Evolutionary conservation across 2,888 invertebrate genomes (phyloP).

Genomic region (Scaptodrosophila latifasciaeformis): DNA sequence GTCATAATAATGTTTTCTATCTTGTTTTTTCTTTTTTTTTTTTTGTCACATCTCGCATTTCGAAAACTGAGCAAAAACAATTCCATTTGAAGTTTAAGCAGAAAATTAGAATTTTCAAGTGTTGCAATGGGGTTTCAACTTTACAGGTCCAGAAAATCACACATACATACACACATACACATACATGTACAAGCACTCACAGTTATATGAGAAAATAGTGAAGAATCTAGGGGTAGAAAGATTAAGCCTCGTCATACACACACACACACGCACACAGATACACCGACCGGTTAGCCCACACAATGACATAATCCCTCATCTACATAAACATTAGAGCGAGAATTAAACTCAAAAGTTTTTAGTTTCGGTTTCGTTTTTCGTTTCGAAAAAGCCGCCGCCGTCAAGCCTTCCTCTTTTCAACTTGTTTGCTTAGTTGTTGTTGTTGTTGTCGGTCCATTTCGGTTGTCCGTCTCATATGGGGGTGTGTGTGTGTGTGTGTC

Average conservation of each 20-base stretch:
- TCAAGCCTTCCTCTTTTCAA: neutral
- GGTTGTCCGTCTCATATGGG: too few relatives aligned
- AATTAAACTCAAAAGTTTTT: constrained; percentile 71
- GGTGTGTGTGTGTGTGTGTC: constrained; percentile 25
- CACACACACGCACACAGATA: neutral
- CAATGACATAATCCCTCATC: constrained; percentile 71
- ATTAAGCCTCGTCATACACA: too few relatives aligned
- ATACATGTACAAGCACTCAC: too few relatives aligned
- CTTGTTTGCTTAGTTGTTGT: too few relatives aligned
- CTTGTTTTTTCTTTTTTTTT: neutral
- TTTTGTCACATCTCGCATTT: too few relatives aligned
- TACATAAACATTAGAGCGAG: constrained; percentile 68
- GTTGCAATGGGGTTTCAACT: constrained; percentile 51
- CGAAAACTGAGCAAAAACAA: constrained; percentile 52
- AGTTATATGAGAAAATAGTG: too few relatives aligned
- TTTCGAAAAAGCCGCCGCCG: constrained; percentile 3
- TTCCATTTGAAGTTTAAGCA: constrained; percentile 62
- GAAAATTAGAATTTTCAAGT: constrained; percentile 68
- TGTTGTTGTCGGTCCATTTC: too few relatives aligned
- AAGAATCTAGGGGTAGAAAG: neutral
- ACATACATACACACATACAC: constrained; percentile 1
- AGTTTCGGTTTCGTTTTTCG: constrained; percentile 67
- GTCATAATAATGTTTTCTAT: neutral
- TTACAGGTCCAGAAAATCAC: neutral
- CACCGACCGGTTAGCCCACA: constrained; percentile 24